Conservation (phyloP, 1,140 invertebrate genomes). For the Hesperophylax magnus region DNA sequence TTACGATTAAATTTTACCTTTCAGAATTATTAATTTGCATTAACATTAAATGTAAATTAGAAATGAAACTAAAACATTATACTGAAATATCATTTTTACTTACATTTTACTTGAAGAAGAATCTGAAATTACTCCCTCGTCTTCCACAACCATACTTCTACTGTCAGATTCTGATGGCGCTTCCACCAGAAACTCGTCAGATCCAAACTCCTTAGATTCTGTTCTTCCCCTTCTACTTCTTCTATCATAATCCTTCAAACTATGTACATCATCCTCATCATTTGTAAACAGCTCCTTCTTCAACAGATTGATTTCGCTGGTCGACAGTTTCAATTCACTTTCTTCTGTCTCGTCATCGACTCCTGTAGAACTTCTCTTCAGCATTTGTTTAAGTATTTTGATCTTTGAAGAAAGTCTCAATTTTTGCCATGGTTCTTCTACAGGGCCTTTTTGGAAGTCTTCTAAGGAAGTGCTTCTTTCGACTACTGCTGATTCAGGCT, state of each 20-base stretch:
- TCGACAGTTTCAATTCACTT: conserved; percentile 35
- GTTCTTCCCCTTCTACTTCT: neutral
- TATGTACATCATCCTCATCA: neutral
- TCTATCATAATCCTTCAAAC: neutral
- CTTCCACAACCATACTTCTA: neutral
- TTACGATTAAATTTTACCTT: too few relatives aligned
- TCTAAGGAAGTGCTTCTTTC: conserved; percentile 47
- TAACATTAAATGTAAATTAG: too few relatives aligned
- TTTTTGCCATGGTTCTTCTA: conserved; percentile 11
- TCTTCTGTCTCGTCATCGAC: conserved; percentile 19
- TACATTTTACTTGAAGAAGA: conserved; percentile 29
- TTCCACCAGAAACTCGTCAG: conserved; percentile 26
- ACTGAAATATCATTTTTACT: neutral
- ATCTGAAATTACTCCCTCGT: conserved; percentile 21
- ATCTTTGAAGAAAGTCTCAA: conserved; percentile 42
- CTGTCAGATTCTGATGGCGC: neutral
- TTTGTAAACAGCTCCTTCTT: conserved; percentile 37
- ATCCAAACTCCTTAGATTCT: conserved; percentile 9
- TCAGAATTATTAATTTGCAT: too few relatives aligned
- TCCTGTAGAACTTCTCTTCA: neutral
- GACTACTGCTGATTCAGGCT: neutral
- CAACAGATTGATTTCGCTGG: conserved; percentile 46
- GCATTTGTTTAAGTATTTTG: conserved; percentile 46
- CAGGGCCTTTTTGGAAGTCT: neutral
- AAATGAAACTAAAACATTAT: too few relatives aligned